Conservation (phyloP, 2,888 invertebrate genomes). For the Nycteola revayana region DNA sequence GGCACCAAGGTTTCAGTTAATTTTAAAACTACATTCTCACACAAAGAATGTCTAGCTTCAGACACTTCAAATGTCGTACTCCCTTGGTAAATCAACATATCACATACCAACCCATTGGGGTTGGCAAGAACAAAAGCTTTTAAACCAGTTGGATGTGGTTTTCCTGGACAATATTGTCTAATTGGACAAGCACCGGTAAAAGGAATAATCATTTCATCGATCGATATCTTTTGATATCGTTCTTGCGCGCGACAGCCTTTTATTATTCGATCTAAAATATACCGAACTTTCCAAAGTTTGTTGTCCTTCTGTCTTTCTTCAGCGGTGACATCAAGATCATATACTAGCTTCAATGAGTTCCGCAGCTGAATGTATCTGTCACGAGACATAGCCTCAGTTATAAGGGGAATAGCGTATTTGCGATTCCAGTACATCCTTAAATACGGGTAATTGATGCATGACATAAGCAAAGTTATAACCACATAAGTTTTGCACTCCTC, state of each 20-base stretch:
- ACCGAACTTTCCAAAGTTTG: constrained; percentile 23
- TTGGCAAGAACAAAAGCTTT: constrained; percentile 11
- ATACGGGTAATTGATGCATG: constrained; percentile 5
- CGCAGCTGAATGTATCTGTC: constrained; percentile 7
- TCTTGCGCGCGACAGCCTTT: constrained; percentile 10
- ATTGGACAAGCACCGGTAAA: constrained; percentile 6
- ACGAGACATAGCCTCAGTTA: constrained; percentile 14
- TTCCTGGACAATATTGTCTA: constrained; percentile 4
- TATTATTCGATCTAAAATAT: constrained; percentile 11
- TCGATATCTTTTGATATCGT: constrained; percentile 12
- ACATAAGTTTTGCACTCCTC: constrained; percentile 11
- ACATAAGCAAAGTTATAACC: constrained; percentile 13
- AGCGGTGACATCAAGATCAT: constrained; percentile 13
- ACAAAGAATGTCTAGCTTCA: not conserved
- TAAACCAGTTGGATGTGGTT: constrained; percentile 6
- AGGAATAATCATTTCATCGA: constrained; percentile 11
- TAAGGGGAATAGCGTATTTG: constrained; percentile 14
- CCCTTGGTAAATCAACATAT: constrained; percentile 3
- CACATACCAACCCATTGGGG: constrained; percentile 7
- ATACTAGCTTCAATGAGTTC: constrained; percentile 18
- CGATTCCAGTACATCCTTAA: constrained; percentile 12
- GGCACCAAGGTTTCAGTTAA: not conserved
- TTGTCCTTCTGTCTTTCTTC: constrained; percentile 9
- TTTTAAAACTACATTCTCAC: not conserved
- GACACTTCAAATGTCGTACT: not conserved